Evolutionary conservation across 2,797 vertebrate species (phyloP).

Genomic region (Lepilemur ruficaudatus): DNA sequence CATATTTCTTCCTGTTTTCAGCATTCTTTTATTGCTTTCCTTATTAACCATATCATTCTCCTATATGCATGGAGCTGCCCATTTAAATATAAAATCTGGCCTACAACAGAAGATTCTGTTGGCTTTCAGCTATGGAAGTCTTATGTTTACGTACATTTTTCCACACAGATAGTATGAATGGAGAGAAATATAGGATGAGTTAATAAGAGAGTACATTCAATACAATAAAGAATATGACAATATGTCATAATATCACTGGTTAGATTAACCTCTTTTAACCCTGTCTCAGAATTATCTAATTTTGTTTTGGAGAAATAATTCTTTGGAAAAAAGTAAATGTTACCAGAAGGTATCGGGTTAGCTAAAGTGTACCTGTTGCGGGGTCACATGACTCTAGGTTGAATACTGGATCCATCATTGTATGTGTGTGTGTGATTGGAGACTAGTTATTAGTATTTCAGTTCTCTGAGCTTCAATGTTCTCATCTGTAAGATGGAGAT

Average conservation of each 20-base stretch:
- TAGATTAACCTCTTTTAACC: background rate
- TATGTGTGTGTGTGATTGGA: background rate
- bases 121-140: background rate
- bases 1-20: background rate
- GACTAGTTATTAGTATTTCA: no score
- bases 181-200: background rate
- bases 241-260: no score
- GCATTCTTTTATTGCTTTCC: background rate
- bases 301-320: background rate
- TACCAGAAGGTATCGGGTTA: background rate
- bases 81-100: background rate
- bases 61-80: background rate
- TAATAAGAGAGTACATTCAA: background rate
- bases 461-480: background rate
- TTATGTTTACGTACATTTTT: background rate
- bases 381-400: background rate
- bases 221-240: background rate
- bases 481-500: background rate
- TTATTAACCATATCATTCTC: background rate
- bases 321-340: background rate
- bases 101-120: background rate
- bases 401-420: background rate
- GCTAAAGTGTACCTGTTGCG: fast-evolving
- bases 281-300: background rate
- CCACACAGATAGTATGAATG: background rate